Evolutionary conservation across 2,888 invertebrate genomes (phyloP).

Genomic region (Leucoptera coffeella): DNA sequence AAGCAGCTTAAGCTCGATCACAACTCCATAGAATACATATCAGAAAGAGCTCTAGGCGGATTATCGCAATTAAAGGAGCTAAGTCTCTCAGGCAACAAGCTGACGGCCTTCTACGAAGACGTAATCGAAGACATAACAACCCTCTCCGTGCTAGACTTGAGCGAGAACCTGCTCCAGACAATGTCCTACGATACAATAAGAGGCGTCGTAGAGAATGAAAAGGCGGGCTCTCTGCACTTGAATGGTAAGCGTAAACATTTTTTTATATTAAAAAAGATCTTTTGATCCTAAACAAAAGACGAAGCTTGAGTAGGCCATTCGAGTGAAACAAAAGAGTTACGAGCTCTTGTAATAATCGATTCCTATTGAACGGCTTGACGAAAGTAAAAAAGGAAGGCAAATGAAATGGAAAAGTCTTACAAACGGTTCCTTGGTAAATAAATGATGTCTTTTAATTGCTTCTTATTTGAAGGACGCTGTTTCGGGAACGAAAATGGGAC

Average conservation of each 20-base stretch:
- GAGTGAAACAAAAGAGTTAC: no score
- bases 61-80: constrained; percentile 64
- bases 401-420: no score
- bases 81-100: constrained; percentile 66
- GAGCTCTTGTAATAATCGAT: no score
- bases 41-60: constrained; percentile 71
- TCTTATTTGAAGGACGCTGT: no score
- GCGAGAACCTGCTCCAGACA: constrained; percentile 69
- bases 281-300: no score
- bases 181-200: constrained; percentile 69
- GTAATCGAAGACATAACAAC: constrained; percentile 65
- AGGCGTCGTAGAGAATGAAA: constrained; percentile 68
- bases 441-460: no score
- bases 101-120: constrained; percentile 64
- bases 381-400: no score
- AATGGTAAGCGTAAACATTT: constrained; percentile 74
- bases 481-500: no score
- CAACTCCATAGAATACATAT: constrained; percentile 64
- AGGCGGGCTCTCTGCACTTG: constrained; percentile 65
- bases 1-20: constrained; percentile 64
- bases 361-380: no score
- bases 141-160: constrained; percentile 66
- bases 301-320: no score
- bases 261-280: no score
- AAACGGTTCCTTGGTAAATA: no score